Evolutionary conservation across 23 tunicate species (phyloP).

Genomic region (Halocynthia aurantium): DNA sequence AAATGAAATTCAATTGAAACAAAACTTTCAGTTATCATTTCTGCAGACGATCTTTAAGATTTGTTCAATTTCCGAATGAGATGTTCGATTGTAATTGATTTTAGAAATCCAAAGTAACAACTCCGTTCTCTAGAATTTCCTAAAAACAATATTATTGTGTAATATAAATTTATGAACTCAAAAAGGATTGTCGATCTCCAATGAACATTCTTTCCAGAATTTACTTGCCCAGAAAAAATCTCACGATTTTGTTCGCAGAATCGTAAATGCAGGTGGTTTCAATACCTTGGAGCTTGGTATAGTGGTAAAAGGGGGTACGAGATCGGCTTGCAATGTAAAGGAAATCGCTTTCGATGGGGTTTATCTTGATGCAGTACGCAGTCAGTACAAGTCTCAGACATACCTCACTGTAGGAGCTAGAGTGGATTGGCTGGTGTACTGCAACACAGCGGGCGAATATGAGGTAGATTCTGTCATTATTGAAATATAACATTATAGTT

Average conservation of each 20-base stretch:
- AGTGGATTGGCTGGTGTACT: conserved; percentile 10
- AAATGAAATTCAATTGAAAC: background rate
- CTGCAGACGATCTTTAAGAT: background rate
- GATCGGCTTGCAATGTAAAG: background rate
- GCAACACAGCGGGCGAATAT: background rate
- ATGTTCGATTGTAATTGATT: background rate
- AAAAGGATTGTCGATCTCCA: no score
- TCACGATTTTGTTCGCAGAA: background rate
- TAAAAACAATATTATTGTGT: no score
- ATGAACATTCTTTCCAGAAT: no score
- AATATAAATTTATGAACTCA: no score
- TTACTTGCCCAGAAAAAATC: no score
- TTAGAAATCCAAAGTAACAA: no score
- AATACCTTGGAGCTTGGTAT: background rate
- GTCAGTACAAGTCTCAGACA: background rate
- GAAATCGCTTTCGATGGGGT: conserved; percentile 14
- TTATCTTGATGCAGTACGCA: conserved; percentile 1
- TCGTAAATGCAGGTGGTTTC: conserved; percentile 7
- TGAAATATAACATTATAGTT: no score
- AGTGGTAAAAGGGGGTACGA: background rate
- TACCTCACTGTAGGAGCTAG: background rate
- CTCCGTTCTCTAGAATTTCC: no score
- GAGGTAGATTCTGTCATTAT: background rate
- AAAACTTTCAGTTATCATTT: conserved; percentile 20
- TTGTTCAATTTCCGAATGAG: conserved; percentile 40